These are phyloP conservation scores for Stenoptilia bipunctidactyla DNA, from an alignment of 2,888 invertebrate species.

Conservation along the genomic window DNA sequence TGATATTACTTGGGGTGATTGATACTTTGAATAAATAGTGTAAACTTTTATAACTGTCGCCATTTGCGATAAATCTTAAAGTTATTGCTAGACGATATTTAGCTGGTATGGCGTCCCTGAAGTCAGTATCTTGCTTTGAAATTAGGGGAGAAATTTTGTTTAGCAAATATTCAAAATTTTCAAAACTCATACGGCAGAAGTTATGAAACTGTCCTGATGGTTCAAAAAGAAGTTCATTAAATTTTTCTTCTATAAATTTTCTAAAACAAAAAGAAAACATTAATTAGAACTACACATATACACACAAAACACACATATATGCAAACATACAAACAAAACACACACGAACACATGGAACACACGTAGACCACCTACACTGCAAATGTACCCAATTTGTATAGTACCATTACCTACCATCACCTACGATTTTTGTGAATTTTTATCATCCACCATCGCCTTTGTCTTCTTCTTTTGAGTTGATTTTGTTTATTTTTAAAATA, in stretches of 20 bases:
- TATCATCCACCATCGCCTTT: slow-evolving; percentile 19
- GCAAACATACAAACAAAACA: slow-evolving; percentile 13
- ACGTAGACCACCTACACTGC: slow-evolving; percentile 13
- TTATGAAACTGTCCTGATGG: slow-evolving; percentile 17
- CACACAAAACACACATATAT: slow-evolving; percentile 12
- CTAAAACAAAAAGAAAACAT: slow-evolving; percentile 9
- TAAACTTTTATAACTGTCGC: too few relatives aligned
- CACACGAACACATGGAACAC: too few relatives aligned
- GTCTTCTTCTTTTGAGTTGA: slow-evolving; percentile 13
- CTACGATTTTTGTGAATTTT: slow-evolving; percentile 14
- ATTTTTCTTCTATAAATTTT: slow-evolving; percentile 15
- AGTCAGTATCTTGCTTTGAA: too few relatives aligned
- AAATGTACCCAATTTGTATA: background rate
- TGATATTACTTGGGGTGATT: too few relatives aligned
- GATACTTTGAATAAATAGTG: background rate
- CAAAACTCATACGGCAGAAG: too few relatives aligned
- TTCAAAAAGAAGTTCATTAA: slow-evolving; percentile 22
- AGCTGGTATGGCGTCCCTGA: background rate
- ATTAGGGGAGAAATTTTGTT: too few relatives aligned
- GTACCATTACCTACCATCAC: slow-evolving; percentile 11
- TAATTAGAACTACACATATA: slow-evolving; percentile 13
- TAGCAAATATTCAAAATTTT: background rate
- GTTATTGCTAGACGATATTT: too few relatives aligned
- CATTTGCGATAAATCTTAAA: too few relatives aligned
- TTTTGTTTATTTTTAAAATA: slow-evolving; percentile 18